Evolutionary conservation across 1,140 invertebrate species (phyloP), one percentile per base, ranked within the genome.

Genomic region (Heliothis subflexa): DNA sequence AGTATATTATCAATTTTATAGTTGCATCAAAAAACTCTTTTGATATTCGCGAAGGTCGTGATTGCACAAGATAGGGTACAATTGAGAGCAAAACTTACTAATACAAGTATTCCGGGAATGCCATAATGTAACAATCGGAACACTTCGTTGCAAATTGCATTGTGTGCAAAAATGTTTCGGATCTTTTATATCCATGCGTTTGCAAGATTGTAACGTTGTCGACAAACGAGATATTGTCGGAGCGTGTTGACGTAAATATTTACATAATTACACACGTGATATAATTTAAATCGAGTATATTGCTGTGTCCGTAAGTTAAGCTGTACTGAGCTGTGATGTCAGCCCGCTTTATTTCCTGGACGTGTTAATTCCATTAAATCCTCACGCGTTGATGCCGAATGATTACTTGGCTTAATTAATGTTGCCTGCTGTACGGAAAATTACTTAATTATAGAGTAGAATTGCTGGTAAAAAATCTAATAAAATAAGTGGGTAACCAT

Each of bases 231-330:
- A 68, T 54, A n/a, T 64, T 49, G 66, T 64, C 50, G 52, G 64
- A 62, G 76, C 81, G 81, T 76, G 81, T 78, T 80, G 72, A 73
- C 78, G 70, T 72, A 79, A 77, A 57, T 57, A 78, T 76, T 77
- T 79, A 62, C 78, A 77, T 79, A 79, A 82, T 76, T 62, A 64
- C 72, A 57, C 64, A 82, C 73, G 78, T 79, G 81, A 76, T 50
- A 75, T 74, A 78, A 78, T 80, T 83, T 76, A 66, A 74, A 72
- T 64, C 28, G 16, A 33, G 47, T 55, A 66, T 16, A 74, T 70
- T 45, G 68, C 52, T 62, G 82, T 78, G 79, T 55, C 66, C 72
- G 77, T 66, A 49, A 61, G n/a, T 40, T 78, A 80, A 83, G 73
- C 81, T 40, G 57, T 59, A 12, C 21, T 47, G 50, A 16, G 18